phyloP scores from a whole-genome alignment of 2,888 invertebrate species.

The Hetaerina titia region DNA sequence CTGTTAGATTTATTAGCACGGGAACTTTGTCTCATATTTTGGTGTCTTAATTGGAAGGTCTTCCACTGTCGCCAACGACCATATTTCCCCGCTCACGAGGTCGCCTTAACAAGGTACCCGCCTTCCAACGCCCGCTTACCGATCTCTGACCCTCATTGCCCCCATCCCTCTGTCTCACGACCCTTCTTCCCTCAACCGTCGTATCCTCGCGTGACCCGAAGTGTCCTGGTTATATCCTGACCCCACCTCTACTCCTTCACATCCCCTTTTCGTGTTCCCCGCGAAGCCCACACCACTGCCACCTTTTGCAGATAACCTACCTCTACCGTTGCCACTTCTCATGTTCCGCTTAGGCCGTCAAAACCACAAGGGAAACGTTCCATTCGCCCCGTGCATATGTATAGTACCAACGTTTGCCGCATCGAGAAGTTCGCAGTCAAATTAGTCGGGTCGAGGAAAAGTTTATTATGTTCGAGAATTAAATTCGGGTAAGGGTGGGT shows the following conservation, averaged over 20 bases:
- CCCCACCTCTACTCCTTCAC: not conserved
- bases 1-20: conserved; percentile 17
- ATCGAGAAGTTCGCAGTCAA: too few relatives aligned
- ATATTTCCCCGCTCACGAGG: not conserved
- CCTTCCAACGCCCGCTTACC: not conserved
- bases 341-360: not conserved
- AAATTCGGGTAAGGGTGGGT: too few relatives aligned
- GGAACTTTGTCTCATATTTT: conserved; percentile 47
- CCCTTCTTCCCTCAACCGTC: not conserved
- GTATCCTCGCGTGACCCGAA: not conserved
- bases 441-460: too few relatives aligned
- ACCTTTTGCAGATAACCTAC: not conserved
- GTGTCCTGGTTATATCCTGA: not conserved
- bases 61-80: not conserved
- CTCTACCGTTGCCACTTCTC: not conserved
- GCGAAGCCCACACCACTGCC: not conserved
- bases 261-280: not conserved
- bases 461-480: too few relatives aligned
- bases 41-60: conserved; percentile 15
- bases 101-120: not conserved
- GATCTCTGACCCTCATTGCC: not conserved
- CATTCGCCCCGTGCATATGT: too few relatives aligned
- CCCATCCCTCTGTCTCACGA: not conserved
- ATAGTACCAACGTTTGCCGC: too few relatives aligned
- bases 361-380: too few relatives aligned